Conservation (phyloP, 53 echinoderm and acorn worm genomes). For the Crossaster papposus region DNA sequence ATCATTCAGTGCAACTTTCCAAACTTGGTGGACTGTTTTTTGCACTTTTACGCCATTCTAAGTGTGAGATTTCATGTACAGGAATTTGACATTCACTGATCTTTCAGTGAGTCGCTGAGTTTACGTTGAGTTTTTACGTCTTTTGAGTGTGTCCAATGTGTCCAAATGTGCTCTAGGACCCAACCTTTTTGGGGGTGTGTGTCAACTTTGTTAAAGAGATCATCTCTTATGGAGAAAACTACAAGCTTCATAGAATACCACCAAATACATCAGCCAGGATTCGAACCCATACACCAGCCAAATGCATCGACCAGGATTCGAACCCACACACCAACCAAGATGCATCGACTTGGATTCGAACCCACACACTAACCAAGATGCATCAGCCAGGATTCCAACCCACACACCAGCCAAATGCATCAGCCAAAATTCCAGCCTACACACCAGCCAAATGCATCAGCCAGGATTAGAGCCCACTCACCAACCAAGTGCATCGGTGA, state of each 20-base stretch:
- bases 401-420: background rate
- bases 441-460: background rate
- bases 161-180: slow-evolving; percentile 12
- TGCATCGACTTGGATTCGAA: background rate
- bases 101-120: background rate
- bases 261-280: background rate
- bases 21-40: background rate
- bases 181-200: background rate
- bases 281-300: no score
- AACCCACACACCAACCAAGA: no score
- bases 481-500: no score
- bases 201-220: background rate
- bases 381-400: background rate
- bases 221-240: background rate
- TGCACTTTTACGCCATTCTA: slow-evolving; percentile 12
- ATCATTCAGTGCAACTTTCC: background rate
- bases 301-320: no score
- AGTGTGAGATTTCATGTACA: slow-evolving; percentile 48
- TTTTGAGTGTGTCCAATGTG: background rate
- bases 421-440: background rate
- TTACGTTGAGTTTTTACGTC: background rate
- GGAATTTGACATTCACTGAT: slow-evolving; percentile 8
- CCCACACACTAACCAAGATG: background rate
- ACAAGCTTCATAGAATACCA: background rate
- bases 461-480: background rate